These are phyloP conservation scores for Peromyscus leucopus DNA, from an alignment of 2,113 vertebrate species.

Conservation along the genomic window DNA sequence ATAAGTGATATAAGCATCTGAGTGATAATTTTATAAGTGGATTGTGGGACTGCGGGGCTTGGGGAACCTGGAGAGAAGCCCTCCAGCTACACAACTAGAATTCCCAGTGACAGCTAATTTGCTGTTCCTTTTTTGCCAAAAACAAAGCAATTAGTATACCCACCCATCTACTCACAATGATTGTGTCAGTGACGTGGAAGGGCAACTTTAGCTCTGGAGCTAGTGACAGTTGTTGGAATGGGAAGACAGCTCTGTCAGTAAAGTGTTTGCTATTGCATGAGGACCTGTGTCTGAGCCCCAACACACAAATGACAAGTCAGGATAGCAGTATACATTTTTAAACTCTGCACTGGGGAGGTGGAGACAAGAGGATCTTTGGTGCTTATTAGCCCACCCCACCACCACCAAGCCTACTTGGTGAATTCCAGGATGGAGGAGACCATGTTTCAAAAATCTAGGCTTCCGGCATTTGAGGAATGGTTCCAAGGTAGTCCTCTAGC, in stretches of 20 bases:
- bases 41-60: no score
- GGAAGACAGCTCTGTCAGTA: not conserved
- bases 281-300: not conserved
- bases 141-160: fast-evolving
- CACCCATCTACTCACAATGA: not conserved
- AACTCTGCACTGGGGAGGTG: not conserved
- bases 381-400: not conserved
- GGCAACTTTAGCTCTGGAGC: not conserved
- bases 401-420: not conserved
- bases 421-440: not conserved
- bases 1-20: no score
- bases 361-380: not conserved
- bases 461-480: not conserved
- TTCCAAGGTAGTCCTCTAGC: not conserved
- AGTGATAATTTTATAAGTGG: no score
- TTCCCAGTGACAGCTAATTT: not conserved
- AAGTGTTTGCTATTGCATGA: not conserved
- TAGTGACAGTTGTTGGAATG: fast-evolving
- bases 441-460: not conserved
- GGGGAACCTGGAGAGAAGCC: no score
- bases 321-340: not conserved
- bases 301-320: not conserved
- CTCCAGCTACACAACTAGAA: not conserved
- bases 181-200: not conserved
- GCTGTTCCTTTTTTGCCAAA: not conserved